Percentiles rank a stretch among this genome's conserved stretches.
Evolutionary conservation across 2,888 invertebrate genomes (phyloP).

Genomic region (Athalia circularis): DNA sequence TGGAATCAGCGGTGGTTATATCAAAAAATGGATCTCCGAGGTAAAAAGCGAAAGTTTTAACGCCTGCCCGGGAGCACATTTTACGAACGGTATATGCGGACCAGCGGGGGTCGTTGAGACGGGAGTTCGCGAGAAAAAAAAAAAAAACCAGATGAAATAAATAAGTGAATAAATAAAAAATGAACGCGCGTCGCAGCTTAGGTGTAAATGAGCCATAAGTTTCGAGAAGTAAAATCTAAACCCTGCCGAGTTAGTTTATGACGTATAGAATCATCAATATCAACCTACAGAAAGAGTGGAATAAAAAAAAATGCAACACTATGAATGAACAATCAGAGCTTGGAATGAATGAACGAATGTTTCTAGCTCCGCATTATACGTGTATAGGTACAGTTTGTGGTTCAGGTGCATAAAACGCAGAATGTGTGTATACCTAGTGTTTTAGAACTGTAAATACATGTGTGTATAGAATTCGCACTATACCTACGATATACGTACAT

Average conservation of each 20-base stretch:
- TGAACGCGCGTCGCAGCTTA: too few species aligned
- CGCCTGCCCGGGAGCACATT: neutral
- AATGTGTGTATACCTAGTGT: too few species aligned
- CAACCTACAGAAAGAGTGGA: neutral
- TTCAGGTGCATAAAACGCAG: too few species aligned
- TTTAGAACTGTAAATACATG: too few species aligned
- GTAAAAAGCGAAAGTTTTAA: constrained; percentile 16
- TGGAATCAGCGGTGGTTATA: neutral
- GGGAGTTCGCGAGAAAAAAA: too few species aligned
- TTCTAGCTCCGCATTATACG: neutral
- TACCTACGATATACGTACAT: neutral
- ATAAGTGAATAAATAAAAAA: neutral
- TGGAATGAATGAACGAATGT: constrained; percentile 24
- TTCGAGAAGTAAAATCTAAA: neutral
- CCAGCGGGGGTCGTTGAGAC: too few species aligned
- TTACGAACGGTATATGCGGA: neutral
- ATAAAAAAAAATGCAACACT: neutral
- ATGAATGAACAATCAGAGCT: constrained; percentile 5
- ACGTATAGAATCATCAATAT: too few species aligned
- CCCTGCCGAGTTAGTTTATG: neutral
- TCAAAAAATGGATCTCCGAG: constrained; percentile 29
- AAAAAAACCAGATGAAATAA: too few species aligned
- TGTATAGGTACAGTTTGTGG: neutral
- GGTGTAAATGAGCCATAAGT: neutral
- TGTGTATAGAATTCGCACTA: too few species aligned